Conservation (phyloP, 2,888 invertebrate genomes). For the Coecobrya sp. region DNA sequence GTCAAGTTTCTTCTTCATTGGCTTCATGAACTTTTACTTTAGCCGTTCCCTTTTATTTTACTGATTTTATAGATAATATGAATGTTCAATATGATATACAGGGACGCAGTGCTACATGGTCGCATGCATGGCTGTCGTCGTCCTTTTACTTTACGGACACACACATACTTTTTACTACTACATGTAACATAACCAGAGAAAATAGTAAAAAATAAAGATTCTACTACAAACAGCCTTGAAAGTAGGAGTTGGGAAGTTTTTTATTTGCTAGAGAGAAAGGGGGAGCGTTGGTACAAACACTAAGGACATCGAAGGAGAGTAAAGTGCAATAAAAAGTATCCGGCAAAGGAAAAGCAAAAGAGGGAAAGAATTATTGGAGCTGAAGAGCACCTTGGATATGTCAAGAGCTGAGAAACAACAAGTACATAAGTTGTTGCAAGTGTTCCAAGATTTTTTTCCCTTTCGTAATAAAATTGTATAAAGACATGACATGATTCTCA, state of each 20-base stretch:
- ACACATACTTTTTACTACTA: not conserved
- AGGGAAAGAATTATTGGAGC: not conserved
- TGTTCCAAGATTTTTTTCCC: slow-evolving; percentile 7
- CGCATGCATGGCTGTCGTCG: not conserved
- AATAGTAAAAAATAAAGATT: slow-evolving; percentile 13
- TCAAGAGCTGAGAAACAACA: not conserved
- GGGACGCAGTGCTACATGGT: not conserved
- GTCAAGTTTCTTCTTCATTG: slow-evolving; percentile 1
- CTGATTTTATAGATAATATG: slow-evolving; percentile 20
- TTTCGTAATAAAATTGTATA: slow-evolving; percentile 4
- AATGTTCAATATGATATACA: not conserved
- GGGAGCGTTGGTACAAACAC: not conserved
- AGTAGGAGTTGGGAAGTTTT: not conserved
- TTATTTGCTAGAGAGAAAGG: not conserved
- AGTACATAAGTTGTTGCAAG: slow-evolving; percentile 36
- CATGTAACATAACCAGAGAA: not conserved
- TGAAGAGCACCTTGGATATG: not conserved
- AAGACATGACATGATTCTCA: not conserved
- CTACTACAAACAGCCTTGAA: slow-evolving; percentile 9
- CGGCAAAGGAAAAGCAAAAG: not conserved
- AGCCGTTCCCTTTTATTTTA: not conserved
- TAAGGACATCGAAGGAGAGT: not conserved
- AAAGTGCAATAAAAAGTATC: slow-evolving; percentile 52
- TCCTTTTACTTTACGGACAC: not conserved
- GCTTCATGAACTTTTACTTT: slow-evolving; percentile 27